Evolutionary conservation across 2,888 invertebrate genomes (phyloP).

Genomic region (Netelia virgata): DNA sequence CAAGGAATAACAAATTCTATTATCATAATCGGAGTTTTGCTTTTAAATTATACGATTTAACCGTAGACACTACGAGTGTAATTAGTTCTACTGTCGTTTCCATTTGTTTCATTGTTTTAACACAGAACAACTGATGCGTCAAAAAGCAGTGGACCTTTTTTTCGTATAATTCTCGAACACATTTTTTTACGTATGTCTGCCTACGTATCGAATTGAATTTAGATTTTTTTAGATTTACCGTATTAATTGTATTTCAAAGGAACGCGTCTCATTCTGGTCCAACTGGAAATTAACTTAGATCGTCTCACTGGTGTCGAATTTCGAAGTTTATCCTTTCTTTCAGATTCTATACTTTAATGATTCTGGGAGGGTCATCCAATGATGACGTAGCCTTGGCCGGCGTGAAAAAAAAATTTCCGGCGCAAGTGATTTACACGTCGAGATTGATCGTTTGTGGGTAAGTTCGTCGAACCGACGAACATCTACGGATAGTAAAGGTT

Average conservation of each 20-base stretch:
- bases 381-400: constrained; percentile 9
- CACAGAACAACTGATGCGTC: constrained; percentile 59
- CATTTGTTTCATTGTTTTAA: constrained; percentile 48
- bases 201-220: constrained; percentile 35
- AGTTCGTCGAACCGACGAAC: not conserved
- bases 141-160: constrained; percentile 59
- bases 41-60: constrained; percentile 76
- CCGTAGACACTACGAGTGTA: constrained; percentile 77
- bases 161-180: constrained; percentile 10
- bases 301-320: constrained; percentile 65
- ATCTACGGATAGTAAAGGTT: constrained; percentile 1
- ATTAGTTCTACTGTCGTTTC: constrained; percentile 74
- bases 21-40: constrained; percentile 77
- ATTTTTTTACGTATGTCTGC: constrained; percentile 41
- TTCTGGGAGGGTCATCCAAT: not conserved
- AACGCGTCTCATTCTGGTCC: constrained; percentile 26
- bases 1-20: constrained; percentile 84
- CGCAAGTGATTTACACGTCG: constrained; percentile 13
- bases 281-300: constrained; percentile 31
- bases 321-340: constrained; percentile 12
- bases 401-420: constrained; percentile 23
- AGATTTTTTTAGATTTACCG: constrained; percentile 9
- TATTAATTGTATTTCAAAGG: constrained; percentile 26
- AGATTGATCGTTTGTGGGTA: constrained; percentile 4
- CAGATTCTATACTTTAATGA: not conserved